Conservation (phyloP, 2,888 invertebrate genomes). For the Acrocera orbiculus region DNA sequence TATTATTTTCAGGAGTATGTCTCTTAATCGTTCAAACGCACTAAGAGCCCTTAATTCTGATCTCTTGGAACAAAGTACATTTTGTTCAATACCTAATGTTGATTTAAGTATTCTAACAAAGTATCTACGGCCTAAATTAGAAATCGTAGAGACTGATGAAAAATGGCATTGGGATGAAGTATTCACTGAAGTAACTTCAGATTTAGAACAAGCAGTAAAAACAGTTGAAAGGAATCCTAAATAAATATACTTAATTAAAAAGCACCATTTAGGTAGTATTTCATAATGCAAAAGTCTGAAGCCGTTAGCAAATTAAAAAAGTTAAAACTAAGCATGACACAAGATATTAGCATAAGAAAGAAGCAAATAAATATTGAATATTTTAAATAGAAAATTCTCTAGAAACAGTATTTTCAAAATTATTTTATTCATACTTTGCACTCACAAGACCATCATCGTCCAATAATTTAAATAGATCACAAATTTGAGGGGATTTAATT, state of each 20-base stretch:
- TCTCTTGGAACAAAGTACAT: constrained; percentile 42
- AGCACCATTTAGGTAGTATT: too few relatives aligned
- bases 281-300: too few relatives aligned
- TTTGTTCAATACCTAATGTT: constrained; percentile 47
- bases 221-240: too few relatives aligned
- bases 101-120: constrained; percentile 50
- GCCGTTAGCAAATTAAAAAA: too few relatives aligned
- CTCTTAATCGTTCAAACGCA: constrained; percentile 42
- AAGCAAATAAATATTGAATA: too few relatives aligned
- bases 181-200: constrained; percentile 54
- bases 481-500: constrained; percentile 85
- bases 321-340: too few relatives aligned
- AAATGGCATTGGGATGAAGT: constrained; percentile 64
- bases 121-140: constrained; percentile 43
- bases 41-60: constrained; percentile 56
- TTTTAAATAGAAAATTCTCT: background rate
- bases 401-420: background rate
- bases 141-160: constrained; percentile 45
- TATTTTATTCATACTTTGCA: background rate
- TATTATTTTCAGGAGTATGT: constrained; percentile 35
- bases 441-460: constrained; percentile 59
- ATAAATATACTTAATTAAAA: too few relatives aligned
- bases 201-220: constrained; percentile 20
- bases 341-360: too few relatives aligned
- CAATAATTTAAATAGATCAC: constrained; percentile 62